These are phyloP conservation scores for Lamproptera curius DNA, from an alignment of 2,888 invertebrate species.

Conservation along the genomic window DNA sequence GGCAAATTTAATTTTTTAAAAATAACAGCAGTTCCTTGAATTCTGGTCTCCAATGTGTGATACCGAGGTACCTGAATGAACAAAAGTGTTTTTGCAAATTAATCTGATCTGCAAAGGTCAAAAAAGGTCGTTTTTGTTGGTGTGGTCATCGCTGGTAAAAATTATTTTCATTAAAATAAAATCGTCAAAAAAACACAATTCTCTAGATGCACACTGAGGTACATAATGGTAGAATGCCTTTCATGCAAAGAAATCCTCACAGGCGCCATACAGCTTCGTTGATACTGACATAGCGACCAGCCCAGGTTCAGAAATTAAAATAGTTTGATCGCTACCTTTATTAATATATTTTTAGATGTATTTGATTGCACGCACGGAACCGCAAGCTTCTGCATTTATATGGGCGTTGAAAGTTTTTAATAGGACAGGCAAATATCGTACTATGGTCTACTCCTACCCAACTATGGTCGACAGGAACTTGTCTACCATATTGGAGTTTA, in stretches of 20 bases:
- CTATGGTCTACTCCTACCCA: too few species aligned
- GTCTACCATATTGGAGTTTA: neutral
- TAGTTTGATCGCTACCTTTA: slow-evolving; percentile 29
- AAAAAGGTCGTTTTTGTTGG: neutral
- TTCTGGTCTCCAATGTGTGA: neutral
- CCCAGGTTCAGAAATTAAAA: slow-evolving; percentile 23
- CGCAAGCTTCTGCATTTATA: too few species aligned
- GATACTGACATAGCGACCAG: slow-evolving; percentile 27
- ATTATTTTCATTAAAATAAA: slow-evolving; percentile 34
- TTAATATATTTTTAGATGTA: slow-evolving; percentile 16
- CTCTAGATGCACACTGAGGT: slow-evolving; percentile 24
- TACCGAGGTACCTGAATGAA: neutral
- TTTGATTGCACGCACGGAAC: slow-evolving; percentile 26
- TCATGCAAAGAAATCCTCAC: slow-evolving; percentile 19
- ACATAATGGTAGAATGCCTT: slow-evolving; percentile 20
- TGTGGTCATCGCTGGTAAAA: slow-evolving; percentile 1
- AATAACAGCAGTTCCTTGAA: too few species aligned
- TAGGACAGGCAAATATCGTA: slow-evolving; percentile 26
- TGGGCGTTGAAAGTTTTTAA: slow-evolving; percentile 25
- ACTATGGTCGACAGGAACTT: slow-evolving; percentile 7
- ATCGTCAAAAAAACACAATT: slow-evolving; percentile 31
- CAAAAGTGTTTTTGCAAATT: neutral
- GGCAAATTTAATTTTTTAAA: too few species aligned
- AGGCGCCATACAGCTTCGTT: slow-evolving; percentile 28
- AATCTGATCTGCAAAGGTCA: neutral